Conservation (phyloP, 2,797 vertebrate genomes). For the Onychomys torridus region DNA sequence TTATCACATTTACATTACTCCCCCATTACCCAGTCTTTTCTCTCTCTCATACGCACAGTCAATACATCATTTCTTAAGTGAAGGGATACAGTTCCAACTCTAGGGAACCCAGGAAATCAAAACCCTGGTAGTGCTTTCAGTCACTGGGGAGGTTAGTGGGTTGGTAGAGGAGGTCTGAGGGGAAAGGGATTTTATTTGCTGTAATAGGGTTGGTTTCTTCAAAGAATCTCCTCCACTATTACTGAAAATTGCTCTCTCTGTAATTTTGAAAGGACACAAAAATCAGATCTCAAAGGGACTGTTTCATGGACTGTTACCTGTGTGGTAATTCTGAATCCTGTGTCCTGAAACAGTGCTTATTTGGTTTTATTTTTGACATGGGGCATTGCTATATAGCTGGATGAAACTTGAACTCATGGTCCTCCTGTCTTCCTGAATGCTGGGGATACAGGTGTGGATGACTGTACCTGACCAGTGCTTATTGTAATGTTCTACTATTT, state of each 20-base stretch:
- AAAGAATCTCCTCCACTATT: neutral
- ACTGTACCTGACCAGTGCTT: neutral
- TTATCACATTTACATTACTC: neutral
- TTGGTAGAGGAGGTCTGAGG: neutral
- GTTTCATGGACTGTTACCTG: neutral
- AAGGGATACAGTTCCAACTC: neutral
- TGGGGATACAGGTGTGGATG: neutral
- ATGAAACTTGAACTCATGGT: neutral
- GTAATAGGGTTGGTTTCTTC: neutral
- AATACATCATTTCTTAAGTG: neutral
- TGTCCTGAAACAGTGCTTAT: neutral
- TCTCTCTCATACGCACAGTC: neutral
- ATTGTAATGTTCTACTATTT: neutral
- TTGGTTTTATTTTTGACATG: neutral
- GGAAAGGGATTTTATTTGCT: neutral
- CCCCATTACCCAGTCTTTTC: neutral
- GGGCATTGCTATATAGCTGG: neutral
- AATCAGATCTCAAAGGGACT: neutral
- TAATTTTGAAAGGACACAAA: constrained; percentile 1
- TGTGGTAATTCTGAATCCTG: neutral
- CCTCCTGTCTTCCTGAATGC: neutral
- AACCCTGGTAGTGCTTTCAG: neutral
- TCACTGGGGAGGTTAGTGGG: neutral
- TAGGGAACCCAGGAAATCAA: neutral
- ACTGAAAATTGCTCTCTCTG: neutral